Conservation (phyloP, 2,113 vertebrate species). For the Myodes glareolus region DNA sequence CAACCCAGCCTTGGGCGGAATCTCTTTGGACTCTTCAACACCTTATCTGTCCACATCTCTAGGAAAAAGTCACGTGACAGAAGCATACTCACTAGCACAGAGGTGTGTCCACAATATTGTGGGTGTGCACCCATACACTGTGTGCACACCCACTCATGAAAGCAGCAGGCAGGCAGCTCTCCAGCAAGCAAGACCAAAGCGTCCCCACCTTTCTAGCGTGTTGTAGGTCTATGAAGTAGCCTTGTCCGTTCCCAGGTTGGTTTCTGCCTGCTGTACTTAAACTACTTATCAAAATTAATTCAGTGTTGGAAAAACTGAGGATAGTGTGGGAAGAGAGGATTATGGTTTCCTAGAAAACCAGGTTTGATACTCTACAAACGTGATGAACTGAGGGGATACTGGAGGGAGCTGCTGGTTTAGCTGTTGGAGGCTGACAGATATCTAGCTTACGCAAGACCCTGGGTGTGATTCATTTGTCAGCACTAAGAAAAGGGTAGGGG, state of each 20-base stretch:
- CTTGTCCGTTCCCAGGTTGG: neutral
- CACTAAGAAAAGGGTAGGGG: neutral
- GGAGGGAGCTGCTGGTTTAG: neutral
- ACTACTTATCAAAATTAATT: conserved; percentile 45
- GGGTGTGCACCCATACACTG: neutral
- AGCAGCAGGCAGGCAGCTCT: neutral
- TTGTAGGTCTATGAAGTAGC: neutral
- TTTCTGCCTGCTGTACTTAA: conserved; percentile 6
- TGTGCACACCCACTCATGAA: neutral
- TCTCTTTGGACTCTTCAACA: neutral
- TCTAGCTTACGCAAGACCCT: neutral
- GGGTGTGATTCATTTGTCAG: neutral
- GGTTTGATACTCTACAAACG: neutral
- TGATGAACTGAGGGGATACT: neutral
- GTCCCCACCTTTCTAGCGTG: neutral
- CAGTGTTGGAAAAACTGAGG: conserved; percentile 3
- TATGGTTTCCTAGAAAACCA: conserved; percentile 44
- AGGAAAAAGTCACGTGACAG: neutral
- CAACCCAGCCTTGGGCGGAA: neutral
- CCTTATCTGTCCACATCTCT: neutral
- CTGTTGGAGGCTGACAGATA: neutral
- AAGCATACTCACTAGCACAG: neutral
- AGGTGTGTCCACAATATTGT: neutral
- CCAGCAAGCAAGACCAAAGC: neutral
- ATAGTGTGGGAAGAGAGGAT: neutral